phyloP scores from a whole-genome alignment of 2,797 vertebrate species.

The Pseudocheirus occidentalis region DNA sequence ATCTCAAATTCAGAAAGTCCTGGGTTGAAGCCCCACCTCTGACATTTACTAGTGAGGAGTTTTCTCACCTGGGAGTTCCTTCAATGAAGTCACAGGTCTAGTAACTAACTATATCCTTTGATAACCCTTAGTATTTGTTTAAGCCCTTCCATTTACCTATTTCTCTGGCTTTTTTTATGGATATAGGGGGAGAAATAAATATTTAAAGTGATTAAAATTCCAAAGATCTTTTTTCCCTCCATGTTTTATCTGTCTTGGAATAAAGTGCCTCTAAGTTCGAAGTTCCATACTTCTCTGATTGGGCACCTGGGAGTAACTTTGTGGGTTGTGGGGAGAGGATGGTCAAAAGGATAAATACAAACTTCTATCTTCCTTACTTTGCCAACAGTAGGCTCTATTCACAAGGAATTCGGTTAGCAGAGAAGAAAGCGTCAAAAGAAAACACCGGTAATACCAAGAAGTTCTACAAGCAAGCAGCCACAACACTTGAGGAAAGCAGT shows the following conservation, averaged over 20 bases:
- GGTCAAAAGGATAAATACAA: neutral
- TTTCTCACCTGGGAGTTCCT: neutral
- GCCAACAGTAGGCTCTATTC: neutral
- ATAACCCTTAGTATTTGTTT: neutral
- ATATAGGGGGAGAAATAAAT: neutral
- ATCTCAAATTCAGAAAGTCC: neutral
- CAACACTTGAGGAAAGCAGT: neutral
- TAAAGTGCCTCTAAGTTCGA: neutral
- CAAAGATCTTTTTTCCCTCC: neutral
- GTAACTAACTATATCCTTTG: neutral
- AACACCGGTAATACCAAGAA: neutral
- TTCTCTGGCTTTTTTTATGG: neutral
- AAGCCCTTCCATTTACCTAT: neutral
- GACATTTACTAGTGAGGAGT: neutral
- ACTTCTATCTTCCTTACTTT: neutral
- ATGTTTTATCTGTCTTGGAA: neutral
- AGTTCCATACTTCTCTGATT: neutral
- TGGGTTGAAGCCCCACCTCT: neutral
- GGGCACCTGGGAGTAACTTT: neutral
- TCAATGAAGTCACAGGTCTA: neutral
- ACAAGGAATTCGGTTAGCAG: neutral
- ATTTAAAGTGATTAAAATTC: neutral
- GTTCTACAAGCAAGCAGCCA: neutral
- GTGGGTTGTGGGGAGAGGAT: neutral
- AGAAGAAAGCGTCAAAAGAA: neutral